Conservation (phyloP, 2,113 vertebrate species). For the Formicarius rufipectus region DNA sequence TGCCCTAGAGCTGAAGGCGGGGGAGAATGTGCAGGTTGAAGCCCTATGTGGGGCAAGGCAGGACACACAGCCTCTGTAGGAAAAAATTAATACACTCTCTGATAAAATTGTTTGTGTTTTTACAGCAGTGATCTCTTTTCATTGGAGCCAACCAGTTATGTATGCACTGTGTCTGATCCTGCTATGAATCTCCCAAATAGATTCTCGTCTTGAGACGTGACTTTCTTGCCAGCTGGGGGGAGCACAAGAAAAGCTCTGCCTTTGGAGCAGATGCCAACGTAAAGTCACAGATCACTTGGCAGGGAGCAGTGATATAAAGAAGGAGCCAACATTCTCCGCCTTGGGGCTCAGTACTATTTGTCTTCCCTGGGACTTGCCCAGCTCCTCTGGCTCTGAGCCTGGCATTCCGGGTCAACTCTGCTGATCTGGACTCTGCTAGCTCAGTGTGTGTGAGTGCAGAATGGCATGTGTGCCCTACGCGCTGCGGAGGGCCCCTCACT, state of each 20-base stretch:
- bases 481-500: not conserved
- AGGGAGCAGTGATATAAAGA: slow-evolving; percentile 18
- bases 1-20: not conserved
- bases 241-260: slow-evolving; percentile 3
- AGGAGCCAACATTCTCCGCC: not conserved
- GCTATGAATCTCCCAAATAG: not conserved
- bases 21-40: not conserved
- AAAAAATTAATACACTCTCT: not conserved
- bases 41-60: not conserved
- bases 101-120: not conserved
- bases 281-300: slow-evolving; percentile 67
- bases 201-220: not conserved
- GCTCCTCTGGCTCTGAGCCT: slow-evolving; percentile 28
- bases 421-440: not conserved
- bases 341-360: slow-evolving; percentile 36
- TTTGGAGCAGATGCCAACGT: slow-evolving; percentile 50
- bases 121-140: not conserved
- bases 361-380: slow-evolving; percentile 54
- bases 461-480: not conserved
- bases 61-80: not conserved
- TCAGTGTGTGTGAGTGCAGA: not conserved
- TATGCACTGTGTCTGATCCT: not conserved
- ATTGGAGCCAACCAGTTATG: not conserved
- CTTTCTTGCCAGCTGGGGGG: slow-evolving; percentile 35
- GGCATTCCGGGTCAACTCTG: slow-evolving; percentile 48